Conservation (phyloP, 2,113 vertebrate genomes). For the Pycnonotus jocosus region DNA sequence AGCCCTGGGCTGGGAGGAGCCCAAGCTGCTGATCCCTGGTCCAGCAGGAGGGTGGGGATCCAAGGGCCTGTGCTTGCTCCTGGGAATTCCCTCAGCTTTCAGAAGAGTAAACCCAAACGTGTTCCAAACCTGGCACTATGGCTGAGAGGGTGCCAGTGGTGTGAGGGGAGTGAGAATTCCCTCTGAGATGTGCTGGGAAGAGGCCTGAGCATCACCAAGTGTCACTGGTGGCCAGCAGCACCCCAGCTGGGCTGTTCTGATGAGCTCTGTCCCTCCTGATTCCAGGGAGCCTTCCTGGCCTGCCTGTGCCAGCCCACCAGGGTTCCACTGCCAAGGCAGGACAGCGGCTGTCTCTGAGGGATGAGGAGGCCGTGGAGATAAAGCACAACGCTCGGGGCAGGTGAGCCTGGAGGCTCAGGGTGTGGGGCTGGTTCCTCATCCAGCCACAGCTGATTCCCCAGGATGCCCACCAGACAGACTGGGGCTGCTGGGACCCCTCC, state of each 20-base stretch:
- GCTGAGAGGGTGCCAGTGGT: neutral
- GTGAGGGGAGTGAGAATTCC: neutral
- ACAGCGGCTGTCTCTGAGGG: neutral
- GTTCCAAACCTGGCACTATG: neutral
- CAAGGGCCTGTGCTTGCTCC: rapidly evolving
- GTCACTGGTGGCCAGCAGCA: neutral
- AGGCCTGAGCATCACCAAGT: neutral
- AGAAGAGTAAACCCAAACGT: too few relatives aligned
- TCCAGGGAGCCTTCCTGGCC: neutral
- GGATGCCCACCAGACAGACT: rapidly evolving
- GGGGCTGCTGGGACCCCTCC: neutral
- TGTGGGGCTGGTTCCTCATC: neutral
- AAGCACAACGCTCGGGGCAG: neutral
- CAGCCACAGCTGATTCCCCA: neutral
- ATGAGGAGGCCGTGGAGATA: rapidly evolving
- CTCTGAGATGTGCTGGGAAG: neutral
- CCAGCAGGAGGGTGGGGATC: neutral
- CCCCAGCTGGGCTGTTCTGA: neutral
- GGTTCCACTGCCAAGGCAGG: neutral
- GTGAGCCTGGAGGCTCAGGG: neutral
- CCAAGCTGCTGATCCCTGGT: neutral
- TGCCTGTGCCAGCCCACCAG: rapidly evolving
- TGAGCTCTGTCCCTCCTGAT: neutral
- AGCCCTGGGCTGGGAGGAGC: neutral
- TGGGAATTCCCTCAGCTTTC: neutral